Percentiles rank a stretch among this genome's conserved stretches.
These are phyloP conservation scores for Melospiza georgiana DNA, from an alignment of 2,113 vertebrate species.

Conservation along the genomic window DNA sequence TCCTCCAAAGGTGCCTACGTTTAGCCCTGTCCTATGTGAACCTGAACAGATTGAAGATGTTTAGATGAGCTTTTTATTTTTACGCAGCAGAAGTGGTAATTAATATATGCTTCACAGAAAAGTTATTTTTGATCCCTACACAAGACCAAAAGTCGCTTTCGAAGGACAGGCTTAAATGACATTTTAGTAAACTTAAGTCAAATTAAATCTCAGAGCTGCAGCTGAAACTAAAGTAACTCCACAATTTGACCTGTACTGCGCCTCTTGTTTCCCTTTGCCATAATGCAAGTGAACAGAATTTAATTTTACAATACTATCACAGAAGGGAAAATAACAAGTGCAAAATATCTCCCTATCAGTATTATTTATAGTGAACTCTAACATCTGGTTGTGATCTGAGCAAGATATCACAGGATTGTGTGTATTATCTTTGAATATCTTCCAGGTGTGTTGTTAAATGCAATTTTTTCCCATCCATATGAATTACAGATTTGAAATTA, in stretches of 20 bases:
- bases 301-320: not conserved
- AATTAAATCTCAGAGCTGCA: not conserved
- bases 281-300: not conserved
- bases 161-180: not conserved
- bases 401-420: not conserved
- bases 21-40: not conserved
- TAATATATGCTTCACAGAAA: not conserved
- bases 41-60: not conserved
- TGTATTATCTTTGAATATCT: not conserved
- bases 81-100: not conserved
- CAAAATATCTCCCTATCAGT: not conserved
- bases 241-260: not conserved
- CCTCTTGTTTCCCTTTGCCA: not conserved
- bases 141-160: not conserved
- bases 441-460: not conserved
- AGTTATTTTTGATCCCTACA: not conserved
- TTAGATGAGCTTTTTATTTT: not conserved
- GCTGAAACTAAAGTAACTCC: not conserved
- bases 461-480: not conserved
- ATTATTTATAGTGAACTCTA: not conserved
- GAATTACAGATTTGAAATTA: not conserved
- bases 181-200: not conserved
- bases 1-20: not conserved
- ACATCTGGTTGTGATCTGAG: not conserved
- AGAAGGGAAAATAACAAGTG: not conserved